Evolutionary conservation across 2,113 vertebrate genomes (phyloP).

Genomic region (Fregata magnificens): DNA sequence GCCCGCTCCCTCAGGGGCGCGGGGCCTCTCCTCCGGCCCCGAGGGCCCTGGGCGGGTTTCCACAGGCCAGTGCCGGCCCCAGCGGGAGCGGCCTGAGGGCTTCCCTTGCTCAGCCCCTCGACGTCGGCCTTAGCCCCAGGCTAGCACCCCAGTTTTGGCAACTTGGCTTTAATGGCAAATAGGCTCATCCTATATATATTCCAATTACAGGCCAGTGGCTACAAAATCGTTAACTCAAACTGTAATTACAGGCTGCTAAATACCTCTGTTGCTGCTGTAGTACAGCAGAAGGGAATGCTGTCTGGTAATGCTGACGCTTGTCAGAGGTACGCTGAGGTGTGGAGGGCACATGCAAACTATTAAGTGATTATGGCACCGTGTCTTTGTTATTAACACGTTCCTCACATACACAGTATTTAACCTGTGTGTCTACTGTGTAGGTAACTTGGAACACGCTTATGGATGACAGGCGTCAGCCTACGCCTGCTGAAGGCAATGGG

Average conservation of each 20-base stretch:
- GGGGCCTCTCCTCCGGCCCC: neutral
- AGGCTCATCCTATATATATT: neutral
- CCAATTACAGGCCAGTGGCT: neutral
- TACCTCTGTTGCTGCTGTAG: neutral
- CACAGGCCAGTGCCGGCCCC: neutral
- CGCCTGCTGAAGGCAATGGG: neutral
- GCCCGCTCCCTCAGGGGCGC: accelerated
- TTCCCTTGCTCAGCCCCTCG: neutral
- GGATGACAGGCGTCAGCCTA: neutral
- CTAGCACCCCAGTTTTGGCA: neutral
- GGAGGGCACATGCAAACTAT: neutral
- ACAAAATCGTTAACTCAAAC: neutral
- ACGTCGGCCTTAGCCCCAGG: accelerated
- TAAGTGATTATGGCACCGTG: neutral
- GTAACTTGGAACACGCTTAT: accelerated
- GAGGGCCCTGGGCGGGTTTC: neutral
- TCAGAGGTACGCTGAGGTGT: neutral
- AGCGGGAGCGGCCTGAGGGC: neutral
- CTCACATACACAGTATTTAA: accelerated
- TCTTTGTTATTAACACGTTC: neutral
- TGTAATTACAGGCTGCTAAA: neutral
- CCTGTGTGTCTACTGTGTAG: accelerated
- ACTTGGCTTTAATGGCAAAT: neutral
- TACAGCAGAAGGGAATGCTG: neutral
- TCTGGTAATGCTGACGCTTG: neutral